Conservation (phyloP, 37 sponge, comb jelly and placozoan genomes). For the Aplysina aerophoba region DNA sequence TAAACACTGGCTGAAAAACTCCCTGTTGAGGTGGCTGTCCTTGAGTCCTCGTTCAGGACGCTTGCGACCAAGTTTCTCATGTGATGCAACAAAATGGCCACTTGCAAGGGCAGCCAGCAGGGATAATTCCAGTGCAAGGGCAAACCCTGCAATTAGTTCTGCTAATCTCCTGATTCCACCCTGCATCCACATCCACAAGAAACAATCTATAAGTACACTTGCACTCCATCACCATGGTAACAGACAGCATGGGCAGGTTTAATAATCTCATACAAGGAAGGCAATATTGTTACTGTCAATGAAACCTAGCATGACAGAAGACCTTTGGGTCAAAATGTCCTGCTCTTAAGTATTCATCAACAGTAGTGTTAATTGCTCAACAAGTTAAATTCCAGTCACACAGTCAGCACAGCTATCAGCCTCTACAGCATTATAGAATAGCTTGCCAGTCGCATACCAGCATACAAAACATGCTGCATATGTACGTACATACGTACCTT, state of each 20-base stretch:
- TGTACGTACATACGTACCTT: slow-evolving; percentile 42
- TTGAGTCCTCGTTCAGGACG: slow-evolving; percentile 63
- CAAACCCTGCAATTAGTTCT: slow-evolving; percentile 76
- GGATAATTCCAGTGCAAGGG: slow-evolving; percentile 74
- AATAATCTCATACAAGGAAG: no score
- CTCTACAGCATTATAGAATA: no score
- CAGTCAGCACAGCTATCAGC: no score
- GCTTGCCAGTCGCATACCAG: no score
- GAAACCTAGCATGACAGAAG: no score
- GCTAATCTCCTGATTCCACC: slow-evolving; percentile 46
- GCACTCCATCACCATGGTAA: not conserved
- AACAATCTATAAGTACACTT: no score
- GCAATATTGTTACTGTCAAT: no score
- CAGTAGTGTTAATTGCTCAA: no score
- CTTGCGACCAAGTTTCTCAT: slow-evolving; percentile 80
- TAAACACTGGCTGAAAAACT: slow-evolving; percentile 53
- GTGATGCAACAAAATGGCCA: slow-evolving; percentile 82
- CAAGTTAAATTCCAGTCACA: no score
- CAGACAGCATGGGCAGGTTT: no score
- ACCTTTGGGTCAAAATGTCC: not conserved
- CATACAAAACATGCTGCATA: not conserved
- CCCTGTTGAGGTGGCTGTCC: slow-evolving; percentile 34
- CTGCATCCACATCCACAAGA: slow-evolving; percentile 35
- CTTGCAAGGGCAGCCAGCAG: slow-evolving; percentile 63
- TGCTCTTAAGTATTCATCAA: no score